These are phyloP conservation scores for Drepanosiphum platanoidis DNA, from an alignment of 2,888 invertebrate species.

Conservation along the genomic window DNA sequence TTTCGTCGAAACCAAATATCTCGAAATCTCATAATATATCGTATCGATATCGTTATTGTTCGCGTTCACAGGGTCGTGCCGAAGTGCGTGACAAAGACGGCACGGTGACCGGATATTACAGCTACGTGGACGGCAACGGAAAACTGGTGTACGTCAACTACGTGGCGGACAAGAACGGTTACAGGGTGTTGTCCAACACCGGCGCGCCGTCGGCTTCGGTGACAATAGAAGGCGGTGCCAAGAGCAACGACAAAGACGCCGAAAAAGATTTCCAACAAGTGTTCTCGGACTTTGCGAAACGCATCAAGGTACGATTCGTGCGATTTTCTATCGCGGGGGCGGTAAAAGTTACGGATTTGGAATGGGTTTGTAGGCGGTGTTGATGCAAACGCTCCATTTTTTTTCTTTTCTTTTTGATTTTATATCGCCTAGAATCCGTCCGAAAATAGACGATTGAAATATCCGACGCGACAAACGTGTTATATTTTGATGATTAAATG, in stretches of 20 bases:
- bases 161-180: conserved; percentile 43
- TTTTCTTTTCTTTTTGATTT: too few species aligned
- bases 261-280: conserved; percentile 19
- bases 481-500: too few species aligned
- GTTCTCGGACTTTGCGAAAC: conserved; percentile 31
- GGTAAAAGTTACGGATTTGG: too few species aligned
- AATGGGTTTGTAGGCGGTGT: too few species aligned
- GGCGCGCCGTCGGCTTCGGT: conserved; percentile 46
- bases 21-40: too few species aligned
- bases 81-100: conserved; percentile 46
- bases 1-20: too few species aligned
- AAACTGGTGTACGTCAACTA: conserved; percentile 44
- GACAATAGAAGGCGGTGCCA: not conserved
- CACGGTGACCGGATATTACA: conserved; percentile 58
- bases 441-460: too few species aligned
- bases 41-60: too few species aligned
- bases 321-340: too few species aligned
- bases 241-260: not conserved
- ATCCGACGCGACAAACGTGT: too few species aligned
- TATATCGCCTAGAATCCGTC: too few species aligned
- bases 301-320: conserved; percentile 15
- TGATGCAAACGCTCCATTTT: too few species aligned
- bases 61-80: conserved; percentile 39
- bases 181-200: conserved; percentile 41
- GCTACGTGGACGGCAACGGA: conserved; percentile 36